phyloP scores from a whole-genome alignment of 2,113 vertebrate genomes.

The Xenopus laevis region DNA sequence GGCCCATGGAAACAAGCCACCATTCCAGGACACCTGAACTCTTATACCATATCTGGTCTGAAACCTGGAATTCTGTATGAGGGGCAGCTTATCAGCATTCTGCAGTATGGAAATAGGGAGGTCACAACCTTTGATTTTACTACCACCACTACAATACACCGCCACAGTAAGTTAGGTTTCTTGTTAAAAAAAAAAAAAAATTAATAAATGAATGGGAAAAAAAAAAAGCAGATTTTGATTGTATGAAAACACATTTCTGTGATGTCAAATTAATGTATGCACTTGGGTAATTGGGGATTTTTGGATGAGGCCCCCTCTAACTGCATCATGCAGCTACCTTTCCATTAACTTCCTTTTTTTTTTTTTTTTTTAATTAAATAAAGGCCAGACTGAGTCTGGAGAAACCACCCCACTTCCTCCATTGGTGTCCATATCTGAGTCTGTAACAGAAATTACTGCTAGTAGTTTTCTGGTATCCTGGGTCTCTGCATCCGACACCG shows the following conservation, averaged over 20 bases:
- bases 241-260: too few relatives aligned
- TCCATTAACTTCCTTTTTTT: too few relatives aligned
- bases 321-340: too few relatives aligned
- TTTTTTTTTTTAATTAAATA: too few relatives aligned
- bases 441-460: slow-evolving; percentile 94
- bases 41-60: slow-evolving; percentile 89
- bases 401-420: slow-evolving; percentile 76
- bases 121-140: slow-evolving; percentile 93
- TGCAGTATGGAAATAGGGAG: slow-evolving; percentile 77
- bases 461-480: slow-evolving; percentile 97
- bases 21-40: slow-evolving; percentile 87
- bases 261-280: too few relatives aligned
- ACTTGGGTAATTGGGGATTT: too few relatives aligned
- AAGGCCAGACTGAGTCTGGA: slow-evolving; percentile 72
- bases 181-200: too few relatives aligned
- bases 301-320: too few relatives aligned
- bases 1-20: slow-evolving; percentile 79
- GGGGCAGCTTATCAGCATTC: slow-evolving; percentile 90
- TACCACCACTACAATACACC: slow-evolving; percentile 71
- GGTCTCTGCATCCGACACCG: slow-evolving; percentile 91
- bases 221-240: too few relatives aligned
- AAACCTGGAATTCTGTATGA: slow-evolving; percentile 87
- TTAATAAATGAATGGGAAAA: too few relatives aligned
- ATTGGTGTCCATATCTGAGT: slow-evolving; percentile 80
- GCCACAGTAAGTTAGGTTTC: slow-evolving; percentile 71